phyloP scores from a whole-genome alignment of 1,140 invertebrate species.

The Drosophila rufa region DNA sequence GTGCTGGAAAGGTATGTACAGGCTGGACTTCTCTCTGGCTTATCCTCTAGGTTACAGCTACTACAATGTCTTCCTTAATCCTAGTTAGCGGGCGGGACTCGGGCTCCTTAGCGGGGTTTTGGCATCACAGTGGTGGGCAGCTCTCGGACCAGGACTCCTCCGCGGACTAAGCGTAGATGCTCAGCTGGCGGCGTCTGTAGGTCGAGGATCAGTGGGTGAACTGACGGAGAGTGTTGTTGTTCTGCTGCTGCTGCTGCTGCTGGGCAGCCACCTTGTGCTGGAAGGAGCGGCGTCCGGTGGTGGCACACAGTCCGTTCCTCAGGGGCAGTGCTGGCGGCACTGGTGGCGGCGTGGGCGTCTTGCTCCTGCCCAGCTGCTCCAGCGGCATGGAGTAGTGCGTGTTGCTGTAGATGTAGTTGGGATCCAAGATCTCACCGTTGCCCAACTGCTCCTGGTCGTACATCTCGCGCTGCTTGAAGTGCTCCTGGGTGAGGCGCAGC shows the following conservation, averaged over 20 bases:
- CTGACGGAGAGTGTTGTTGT: conserved; percentile 63
- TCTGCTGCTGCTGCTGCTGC: conserved; percentile 41
- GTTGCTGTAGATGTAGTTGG: conserved; percentile 83
- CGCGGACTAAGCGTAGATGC: conserved; percentile 70
- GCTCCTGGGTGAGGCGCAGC: conserved; percentile 70
- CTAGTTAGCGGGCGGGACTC: not conserved
- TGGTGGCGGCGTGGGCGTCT: conserved; percentile 80
- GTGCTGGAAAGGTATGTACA: conserved; percentile 30
- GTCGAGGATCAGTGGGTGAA: conserved; percentile 75
- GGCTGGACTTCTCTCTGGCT: conserved; percentile 25
- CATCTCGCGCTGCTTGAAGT: conserved; percentile 68
- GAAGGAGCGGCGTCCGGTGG: conserved; percentile 75
- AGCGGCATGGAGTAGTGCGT: conserved; percentile 80
- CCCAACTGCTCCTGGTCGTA: conserved; percentile 55
- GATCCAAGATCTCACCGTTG: conserved; percentile 67
- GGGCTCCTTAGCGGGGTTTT: conserved; percentile 33
- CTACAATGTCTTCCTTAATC: conserved; percentile 40
- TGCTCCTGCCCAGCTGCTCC: conserved; percentile 71
- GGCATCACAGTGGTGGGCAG: conserved; percentile 69
- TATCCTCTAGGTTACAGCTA: conserved; percentile 35
- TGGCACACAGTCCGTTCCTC: conserved; percentile 73
- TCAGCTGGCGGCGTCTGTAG: conserved; percentile 75
- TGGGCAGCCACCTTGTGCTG: conserved; percentile 57
- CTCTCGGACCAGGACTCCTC: conserved; percentile 3
- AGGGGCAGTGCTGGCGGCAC: conserved; percentile 81